Base-by-base conservation (phyloP, 2,888 invertebrate species). In the Hydriomena furcata region DNA sequence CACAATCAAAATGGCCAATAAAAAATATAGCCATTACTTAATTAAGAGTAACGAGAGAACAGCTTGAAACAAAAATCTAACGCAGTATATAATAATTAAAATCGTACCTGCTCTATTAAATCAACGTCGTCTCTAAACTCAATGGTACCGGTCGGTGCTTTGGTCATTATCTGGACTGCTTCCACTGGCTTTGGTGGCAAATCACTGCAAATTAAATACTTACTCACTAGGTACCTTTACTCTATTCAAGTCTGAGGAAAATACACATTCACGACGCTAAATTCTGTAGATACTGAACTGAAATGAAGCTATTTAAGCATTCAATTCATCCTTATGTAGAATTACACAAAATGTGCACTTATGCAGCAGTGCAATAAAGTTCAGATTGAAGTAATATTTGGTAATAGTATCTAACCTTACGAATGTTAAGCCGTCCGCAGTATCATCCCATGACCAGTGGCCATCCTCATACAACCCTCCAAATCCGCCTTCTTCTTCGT, bases 91-190 rank as follows among this genome's bases (percentile, higher is more conserved):
- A 17, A 4, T 17, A 17, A n/a, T 17, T 2, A 4, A 17, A 17
- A 4, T 17, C 2, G 38, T 54, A 91, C 91, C 82, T 91, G 91
- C 59, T 91, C 91, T 58, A 91, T 78, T 57, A 86, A 66, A 62
- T 92, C 92, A 5, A 92, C 80, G 47, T 91, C 89, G 47, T 92
- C 92, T 65, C 87, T 78, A 56, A 92, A 91, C 60, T 88, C 85
- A 8, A 92, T 66, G 13, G 84, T 81, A 17, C 89, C 86, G 2
- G 86, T 82, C 1, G 83, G 84, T 7, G 79, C 79, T 70, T 87
- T 89, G 0, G 68, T 73, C 38, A 66, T 56, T 54, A 82, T 73
- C 55, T 76, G 76, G 42, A 84, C 55, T 24, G 69, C 57, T 71
- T 87, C 86, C 34, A 79, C 65, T 4, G 61, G 60, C 56, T 71